Base-by-base conservation (phyloP, 2,888 invertebrate species). In the Drosophila greeni region DNA sequence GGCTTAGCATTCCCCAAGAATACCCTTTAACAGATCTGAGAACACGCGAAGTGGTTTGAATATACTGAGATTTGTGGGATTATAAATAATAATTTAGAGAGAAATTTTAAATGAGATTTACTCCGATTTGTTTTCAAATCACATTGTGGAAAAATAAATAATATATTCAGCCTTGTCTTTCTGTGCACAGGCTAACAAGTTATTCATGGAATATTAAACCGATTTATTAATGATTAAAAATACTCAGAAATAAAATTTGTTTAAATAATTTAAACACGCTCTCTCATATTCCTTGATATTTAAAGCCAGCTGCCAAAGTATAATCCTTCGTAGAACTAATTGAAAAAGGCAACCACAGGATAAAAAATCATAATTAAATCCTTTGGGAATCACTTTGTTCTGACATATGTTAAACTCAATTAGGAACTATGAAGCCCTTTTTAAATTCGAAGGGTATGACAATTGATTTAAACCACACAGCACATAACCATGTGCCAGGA, bases 401-500 rank as follows among this genome's bases (percentile, higher is more conserved):
- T 24, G n/a, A 9, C n/a, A 42, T 11, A 16, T 26, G 3, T 20
- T 6, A 5, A 29, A 11, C n/a, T 9, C 9, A 29, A 11, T 18
- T 29, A 29, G 16, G 11, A 26, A 16, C 18, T 20, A 20, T 9
- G 5, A 31, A 14, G 14, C 14, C 29, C 9, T 3, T 8, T 16
- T 26, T 26, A 2, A 26, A 26, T 31, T 8, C 8, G n/a, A 31
- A 56, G 56, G 37, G 56, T 56, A 55, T 16, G 5, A 31, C 18
- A 55, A 36, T 20, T 51, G 33, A 51, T 55, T 55, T 26, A 5
- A 52, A 18, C 33, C 58, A 18, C 58, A 18, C 34, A 56, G 14
- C 40, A 26, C 58, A 40, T 26, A 33, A 18, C 40, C 40, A 59
- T 45, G 24, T 37, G 59, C 37, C 59, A 36, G 53, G 39, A 18